phyloP scores from a whole-genome alignment of 2,888 invertebrate genomes.

The Tuberolachnus salignus region DNA sequence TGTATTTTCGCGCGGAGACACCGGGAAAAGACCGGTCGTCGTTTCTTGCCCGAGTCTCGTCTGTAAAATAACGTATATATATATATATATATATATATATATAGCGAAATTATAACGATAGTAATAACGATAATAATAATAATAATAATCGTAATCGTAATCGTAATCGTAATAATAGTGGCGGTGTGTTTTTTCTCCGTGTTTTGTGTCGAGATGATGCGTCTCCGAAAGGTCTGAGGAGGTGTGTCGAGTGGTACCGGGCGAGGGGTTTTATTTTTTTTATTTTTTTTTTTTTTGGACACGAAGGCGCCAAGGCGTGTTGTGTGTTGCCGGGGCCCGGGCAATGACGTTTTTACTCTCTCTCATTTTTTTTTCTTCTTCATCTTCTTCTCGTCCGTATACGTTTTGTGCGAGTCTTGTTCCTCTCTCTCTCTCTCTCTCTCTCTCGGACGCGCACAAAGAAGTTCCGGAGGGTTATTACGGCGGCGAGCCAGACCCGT shows the following conservation, averaged over 20 bases:
- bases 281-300: conserved; percentile 32
- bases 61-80: too few species aligned
- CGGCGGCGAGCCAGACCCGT: conserved; percentile 27
- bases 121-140: conserved; percentile 10
- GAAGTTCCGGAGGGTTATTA: conserved; percentile 57
- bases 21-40: too few species aligned
- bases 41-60: too few species aligned
- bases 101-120: neutral
- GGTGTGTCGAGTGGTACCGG: conserved; percentile 55
- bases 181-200: conserved; percentile 26
- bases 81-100: too few species aligned
- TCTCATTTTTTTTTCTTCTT: conserved; percentile 14
- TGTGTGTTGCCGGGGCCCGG: conserved; percentile 11
- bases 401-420: neutral
- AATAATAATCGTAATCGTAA: conserved; percentile 25
- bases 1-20: too few species aligned
- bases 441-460: conserved; percentile 8
- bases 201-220: conserved; percentile 26
- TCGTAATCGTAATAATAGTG: conserved; percentile 44
- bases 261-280: neutral
- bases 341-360: conserved; percentile 55
- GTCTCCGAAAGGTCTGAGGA: conserved; percentile 56
- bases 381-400: too few species aligned
- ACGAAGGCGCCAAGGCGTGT: conserved; percentile 56
- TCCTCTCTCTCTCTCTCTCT: neutral